phyloP scores from a whole-genome alignment of 2,888 invertebrate species.

The Drosophila kuntzei region DNA sequence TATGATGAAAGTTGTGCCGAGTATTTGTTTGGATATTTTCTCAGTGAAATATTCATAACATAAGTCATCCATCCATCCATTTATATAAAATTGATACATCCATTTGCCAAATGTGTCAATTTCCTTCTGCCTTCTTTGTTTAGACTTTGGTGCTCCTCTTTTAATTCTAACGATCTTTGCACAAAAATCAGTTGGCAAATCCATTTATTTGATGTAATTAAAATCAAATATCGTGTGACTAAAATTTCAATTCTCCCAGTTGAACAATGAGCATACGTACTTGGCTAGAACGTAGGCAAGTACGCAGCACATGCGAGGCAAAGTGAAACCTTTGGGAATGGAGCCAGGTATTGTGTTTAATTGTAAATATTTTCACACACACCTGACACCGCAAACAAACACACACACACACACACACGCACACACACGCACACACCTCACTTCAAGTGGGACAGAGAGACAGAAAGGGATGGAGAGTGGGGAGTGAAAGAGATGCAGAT shows the following conservation, averaged over 20 bases:
- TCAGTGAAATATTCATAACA: neutral
- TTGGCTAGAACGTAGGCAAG: constrained; percentile 30
- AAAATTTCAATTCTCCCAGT: constrained; percentile 32
- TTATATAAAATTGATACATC: neutral
- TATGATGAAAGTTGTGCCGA: neutral
- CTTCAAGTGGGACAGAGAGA: neutral
- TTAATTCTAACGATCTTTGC: constrained; percentile 32
- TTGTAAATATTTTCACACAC: constrained; percentile 78
- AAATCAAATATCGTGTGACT: constrained; percentile 64
- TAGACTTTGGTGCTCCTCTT: neutral
- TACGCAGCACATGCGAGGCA: constrained; percentile 25
- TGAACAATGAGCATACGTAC: constrained; percentile 26
- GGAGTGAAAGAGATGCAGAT: neutral
- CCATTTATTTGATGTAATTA: constrained; percentile 61
- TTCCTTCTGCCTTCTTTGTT: constrained; percentile 4
- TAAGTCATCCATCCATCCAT: neutral
- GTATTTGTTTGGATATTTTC: too few species aligned
- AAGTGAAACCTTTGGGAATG: constrained; percentile 12
- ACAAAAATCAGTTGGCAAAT: constrained; percentile 46
- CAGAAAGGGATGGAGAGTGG: neutral
- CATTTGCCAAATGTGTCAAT: constrained; percentile 2
- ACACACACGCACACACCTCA: constrained; percentile 23
- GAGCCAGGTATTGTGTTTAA: constrained; percentile 65
- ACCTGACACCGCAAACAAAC: constrained; percentile 62
- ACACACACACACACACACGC: constrained; percentile 30